Percentiles rank a stretch among this genome's conserved stretches.
Conservation (phyloP, 2,113 vertebrate species). For the Petrocephalus microphthalmus region DNA sequence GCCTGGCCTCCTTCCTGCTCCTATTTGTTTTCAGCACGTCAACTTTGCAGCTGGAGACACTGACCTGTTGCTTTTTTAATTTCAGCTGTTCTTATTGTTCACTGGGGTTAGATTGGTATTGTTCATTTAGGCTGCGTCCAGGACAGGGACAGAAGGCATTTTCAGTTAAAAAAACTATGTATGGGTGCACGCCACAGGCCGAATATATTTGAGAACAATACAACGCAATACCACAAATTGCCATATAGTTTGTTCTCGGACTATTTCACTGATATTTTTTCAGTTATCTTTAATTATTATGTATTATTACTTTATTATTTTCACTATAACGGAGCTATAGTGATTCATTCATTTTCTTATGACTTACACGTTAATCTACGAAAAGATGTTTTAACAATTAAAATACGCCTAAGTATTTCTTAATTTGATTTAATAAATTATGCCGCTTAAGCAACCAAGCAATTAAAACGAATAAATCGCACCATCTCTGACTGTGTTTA, state of each 20-base stretch:
- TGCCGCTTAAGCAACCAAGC: neutral
- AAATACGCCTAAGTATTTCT: neutral
- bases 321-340: too few relatives aligned
- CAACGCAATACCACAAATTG: neutral
- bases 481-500: neutral
- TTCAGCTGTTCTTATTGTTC: slow-evolving; percentile 10
- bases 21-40: slow-evolving; percentile 19
- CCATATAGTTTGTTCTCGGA: neutral
- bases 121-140: neutral
- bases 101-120: neutral
- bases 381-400: slow-evolving; percentile 1
- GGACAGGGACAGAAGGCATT: neutral
- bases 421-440: neutral
- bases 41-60: slow-evolving; percentile 21
- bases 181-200: neutral
- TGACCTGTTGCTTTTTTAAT: slow-evolving; percentile 25
- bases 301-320: neutral
- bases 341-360: neutral
- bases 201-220: neutral
- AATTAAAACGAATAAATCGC: neutral
- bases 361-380: neutral
- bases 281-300: neutral
- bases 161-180: neutral
- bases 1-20: neutral
- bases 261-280: neutral